These are phyloP conservation scores for Bergia puertoricense DNA, from an alignment of 92 coral and sea anemone species.

Conservation along the genomic window DNA sequence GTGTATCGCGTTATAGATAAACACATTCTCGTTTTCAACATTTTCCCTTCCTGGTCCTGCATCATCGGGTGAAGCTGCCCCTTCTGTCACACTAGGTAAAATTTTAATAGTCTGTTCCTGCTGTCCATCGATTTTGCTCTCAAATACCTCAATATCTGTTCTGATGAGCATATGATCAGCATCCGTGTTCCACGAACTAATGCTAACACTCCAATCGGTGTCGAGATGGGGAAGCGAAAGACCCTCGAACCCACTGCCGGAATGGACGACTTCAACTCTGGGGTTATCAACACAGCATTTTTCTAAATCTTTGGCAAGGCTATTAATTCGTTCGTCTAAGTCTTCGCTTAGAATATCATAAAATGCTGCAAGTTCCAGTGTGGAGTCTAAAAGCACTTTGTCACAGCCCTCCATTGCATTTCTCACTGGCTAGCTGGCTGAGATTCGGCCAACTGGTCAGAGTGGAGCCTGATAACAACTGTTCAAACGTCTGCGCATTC, in stretches of 20 bases:
- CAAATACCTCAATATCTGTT: conserved; percentile 58
- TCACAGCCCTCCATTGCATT: conserved; percentile 50
- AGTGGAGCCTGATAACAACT: no score
- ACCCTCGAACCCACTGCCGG: conserved; percentile 78
- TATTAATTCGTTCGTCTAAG: conserved; percentile 43
- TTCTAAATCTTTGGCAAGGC: conserved; percentile 62
- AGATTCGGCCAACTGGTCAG: no score
- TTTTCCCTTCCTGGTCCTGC: neutral
- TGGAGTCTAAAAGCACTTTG: conserved; percentile 41
- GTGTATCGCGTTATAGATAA: conserved; percentile 58
- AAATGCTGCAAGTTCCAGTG: conserved; percentile 67
- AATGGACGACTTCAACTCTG: conserved; percentile 67
- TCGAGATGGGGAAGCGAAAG: conserved; percentile 76
- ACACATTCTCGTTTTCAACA: conserved; percentile 29
- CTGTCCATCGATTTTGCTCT: conserved; percentile 11
- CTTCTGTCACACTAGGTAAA: neutral
- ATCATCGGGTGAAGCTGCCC: conserved; percentile 1
- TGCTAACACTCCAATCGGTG: neutral
- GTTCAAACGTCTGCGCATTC: no score
- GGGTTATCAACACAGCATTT: conserved; percentile 45
- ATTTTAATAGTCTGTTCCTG: neutral
- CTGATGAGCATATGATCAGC: conserved; percentile 84
- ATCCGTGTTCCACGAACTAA: conserved; percentile 67
- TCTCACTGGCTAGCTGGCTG: no score
- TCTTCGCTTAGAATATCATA: conserved; percentile 70